Evolutionary conservation across 2,888 invertebrate genomes (phyloP).

Genomic region (Chrysomela aeneicollis): DNA sequence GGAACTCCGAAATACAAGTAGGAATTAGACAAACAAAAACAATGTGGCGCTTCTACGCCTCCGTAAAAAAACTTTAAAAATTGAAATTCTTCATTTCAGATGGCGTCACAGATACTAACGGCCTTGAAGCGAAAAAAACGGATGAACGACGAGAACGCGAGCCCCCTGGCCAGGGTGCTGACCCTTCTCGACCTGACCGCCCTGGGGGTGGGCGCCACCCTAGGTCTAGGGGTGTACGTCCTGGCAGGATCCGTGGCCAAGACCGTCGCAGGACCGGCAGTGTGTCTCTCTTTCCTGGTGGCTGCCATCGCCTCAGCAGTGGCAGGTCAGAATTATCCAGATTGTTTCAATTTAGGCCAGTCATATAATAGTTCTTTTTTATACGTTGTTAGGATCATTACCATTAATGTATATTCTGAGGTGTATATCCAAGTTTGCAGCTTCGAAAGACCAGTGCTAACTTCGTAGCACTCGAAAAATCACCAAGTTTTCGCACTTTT

Average conservation of each 20-base stretch:
- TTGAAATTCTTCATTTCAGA: conserved; percentile 25
- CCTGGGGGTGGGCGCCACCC: conserved; percentile 85
- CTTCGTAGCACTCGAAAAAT: too few species aligned
- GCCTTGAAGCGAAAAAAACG: conserved; percentile 63
- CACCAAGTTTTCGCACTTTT: too few species aligned
- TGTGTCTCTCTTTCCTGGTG: conserved; percentile 87
- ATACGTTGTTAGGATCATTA: too few species aligned
- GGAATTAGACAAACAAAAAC: too few species aligned
- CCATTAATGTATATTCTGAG: too few species aligned
- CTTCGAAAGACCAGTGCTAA: too few species aligned
- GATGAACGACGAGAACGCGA: conserved; percentile 53
- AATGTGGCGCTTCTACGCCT: too few species aligned
- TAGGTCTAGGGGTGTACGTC: conserved; percentile 95
- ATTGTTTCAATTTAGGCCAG: not conserved
- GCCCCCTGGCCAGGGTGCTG: conserved; percentile 71
- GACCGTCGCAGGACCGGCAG: conserved; percentile 88
- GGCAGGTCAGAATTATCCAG: conserved; percentile 71
- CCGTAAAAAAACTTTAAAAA: too few species aligned
- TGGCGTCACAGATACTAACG: conserved; percentile 45
- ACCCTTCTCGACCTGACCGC: conserved; percentile 86
- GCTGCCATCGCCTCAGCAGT: conserved; percentile 93
- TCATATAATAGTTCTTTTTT: too few species aligned
- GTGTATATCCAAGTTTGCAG: too few species aligned
- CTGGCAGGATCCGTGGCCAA: conserved; percentile 90
- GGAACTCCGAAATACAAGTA: too few species aligned